Percentiles rank a stretch among this genome's conserved stretches.
Conservation (phyloP, 2,113 vertebrate species). For the Cricetomys ansorgei region DNA sequence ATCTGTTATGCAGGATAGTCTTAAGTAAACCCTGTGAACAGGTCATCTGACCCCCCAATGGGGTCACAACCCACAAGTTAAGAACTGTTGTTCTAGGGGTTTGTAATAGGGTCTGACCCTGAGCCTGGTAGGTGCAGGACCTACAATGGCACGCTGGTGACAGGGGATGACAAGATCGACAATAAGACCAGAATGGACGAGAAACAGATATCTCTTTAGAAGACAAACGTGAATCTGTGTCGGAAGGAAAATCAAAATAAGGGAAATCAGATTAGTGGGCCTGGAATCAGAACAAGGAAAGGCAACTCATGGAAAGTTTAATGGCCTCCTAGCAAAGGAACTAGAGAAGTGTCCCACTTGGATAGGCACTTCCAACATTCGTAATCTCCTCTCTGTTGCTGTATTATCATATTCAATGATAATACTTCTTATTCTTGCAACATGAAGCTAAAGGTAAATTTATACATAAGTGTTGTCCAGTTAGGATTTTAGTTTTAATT, state of each 20-base stretch:
- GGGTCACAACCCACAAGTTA: too few relatives aligned
- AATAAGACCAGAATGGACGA: not conserved
- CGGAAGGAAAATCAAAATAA: not conserved
- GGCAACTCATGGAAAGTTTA: not conserved
- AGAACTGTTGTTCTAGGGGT: too few relatives aligned
- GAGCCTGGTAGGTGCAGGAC: not conserved
- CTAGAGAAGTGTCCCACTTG: too few relatives aligned
- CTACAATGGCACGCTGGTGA: not conserved
- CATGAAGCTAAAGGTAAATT: not conserved
- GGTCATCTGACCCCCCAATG: too few relatives aligned
- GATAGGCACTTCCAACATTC: not conserved
- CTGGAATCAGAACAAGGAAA: not conserved
- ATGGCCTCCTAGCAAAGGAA: not conserved
- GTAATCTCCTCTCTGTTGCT: not conserved
- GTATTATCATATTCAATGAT: not conserved
- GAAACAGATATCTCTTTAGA: not conserved
- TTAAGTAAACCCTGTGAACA: too few relatives aligned
- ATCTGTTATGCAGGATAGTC: too few relatives aligned
- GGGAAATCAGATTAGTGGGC: not conserved
- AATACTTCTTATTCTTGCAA: not conserved
- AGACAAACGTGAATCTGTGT: not conserved
- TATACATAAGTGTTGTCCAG: not conserved
- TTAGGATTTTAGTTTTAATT: not conserved
- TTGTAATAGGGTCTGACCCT: not conserved
- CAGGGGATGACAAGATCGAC: not conserved